Evolutionary conservation across 2,888 invertebrate genomes (phyloP).

Genomic region (Drosophila rellima): DNA sequence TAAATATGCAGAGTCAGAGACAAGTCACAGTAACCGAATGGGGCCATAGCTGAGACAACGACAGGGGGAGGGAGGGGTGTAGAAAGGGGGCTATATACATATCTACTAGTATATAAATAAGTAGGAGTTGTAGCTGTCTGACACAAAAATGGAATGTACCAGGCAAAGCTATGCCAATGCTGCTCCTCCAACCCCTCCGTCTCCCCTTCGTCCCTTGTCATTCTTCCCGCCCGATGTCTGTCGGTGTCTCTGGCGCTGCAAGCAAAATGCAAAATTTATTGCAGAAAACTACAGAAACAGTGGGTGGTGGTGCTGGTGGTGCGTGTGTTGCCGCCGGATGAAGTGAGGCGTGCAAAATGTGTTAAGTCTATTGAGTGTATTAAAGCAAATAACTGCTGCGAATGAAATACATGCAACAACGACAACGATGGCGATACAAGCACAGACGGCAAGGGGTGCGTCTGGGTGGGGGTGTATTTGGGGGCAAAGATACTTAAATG

Average conservation of each 20-base stretch:
- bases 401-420: conserved; percentile 72
- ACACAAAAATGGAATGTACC: conserved; percentile 59
- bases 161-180: conserved; percentile 40
- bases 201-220: neutral
- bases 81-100: too few species aligned
- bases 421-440: conserved; percentile 47
- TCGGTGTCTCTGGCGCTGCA: conserved; percentile 61
- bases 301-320: conserved; percentile 28
- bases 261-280: conserved; percentile 79
- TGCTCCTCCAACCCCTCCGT: neutral
- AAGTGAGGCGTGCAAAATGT: conserved; percentile 75
- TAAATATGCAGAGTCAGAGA: conserved; percentile 67
- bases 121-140: conserved; percentile 49
- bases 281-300: conserved; percentile 72
- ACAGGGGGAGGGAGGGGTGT: neutral
- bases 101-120: conserved; percentile 25
- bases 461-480: neutral
- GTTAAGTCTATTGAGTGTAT: conserved; percentile 80
- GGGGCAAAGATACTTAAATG: conserved; percentile 61
- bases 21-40: conserved; percentile 45
- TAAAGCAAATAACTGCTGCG: conserved; percentile 80
- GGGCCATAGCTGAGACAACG: conserved; percentile 1
- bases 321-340: conserved; percentile 36
- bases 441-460: neutral
- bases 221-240: conserved; percentile 2